Conservation (phyloP, 2,888 invertebrate species). For the Drosophila meridiana region DNA sequence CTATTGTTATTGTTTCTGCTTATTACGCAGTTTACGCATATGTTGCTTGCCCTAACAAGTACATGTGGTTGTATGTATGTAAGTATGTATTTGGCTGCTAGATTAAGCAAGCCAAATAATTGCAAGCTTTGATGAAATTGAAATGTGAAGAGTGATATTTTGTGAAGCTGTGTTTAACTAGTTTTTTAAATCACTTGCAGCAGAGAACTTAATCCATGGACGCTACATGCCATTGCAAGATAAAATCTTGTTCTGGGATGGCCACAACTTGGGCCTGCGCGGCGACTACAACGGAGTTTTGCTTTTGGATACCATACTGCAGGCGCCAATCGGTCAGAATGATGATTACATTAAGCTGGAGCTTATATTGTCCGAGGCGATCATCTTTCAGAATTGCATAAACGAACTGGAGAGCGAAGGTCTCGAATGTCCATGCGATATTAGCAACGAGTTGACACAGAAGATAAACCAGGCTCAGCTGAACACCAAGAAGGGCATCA, state of each 20-base stretch:
- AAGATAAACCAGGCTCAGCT: conserved; percentile 90
- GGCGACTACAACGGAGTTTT: conserved; percentile 96
- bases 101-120: conserved; percentile 13
- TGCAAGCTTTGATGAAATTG: conserved; percentile 22
- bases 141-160: not conserved
- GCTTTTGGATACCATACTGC: conserved; percentile 94
- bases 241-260: conserved; percentile 93
- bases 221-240: conserved; percentile 92
- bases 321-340: conserved; percentile 91
- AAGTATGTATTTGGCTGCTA: not conserved
- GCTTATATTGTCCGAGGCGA: conserved; percentile 94
- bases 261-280: conserved; percentile 92
- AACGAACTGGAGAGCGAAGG: conserved; percentile 90
- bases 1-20: conserved; percentile 24
- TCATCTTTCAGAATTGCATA: conserved; percentile 92
- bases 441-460: conserved; percentile 91
- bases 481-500: conserved; percentile 92
- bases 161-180: not conserved
- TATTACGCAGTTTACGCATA: conserved; percentile 51
- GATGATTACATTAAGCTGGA: conserved; percentile 94
- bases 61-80: not conserved
- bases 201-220: conserved; percentile 88
- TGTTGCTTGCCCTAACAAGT: conserved; percentile 5
- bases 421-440: conserved; percentile 91
- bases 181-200: conserved; percentile 23